Evolutionary conservation across 1,140 invertebrate species (phyloP), one percentile per base, ranked within the genome.

Genomic region (Campoletis sonorensis): DNA sequence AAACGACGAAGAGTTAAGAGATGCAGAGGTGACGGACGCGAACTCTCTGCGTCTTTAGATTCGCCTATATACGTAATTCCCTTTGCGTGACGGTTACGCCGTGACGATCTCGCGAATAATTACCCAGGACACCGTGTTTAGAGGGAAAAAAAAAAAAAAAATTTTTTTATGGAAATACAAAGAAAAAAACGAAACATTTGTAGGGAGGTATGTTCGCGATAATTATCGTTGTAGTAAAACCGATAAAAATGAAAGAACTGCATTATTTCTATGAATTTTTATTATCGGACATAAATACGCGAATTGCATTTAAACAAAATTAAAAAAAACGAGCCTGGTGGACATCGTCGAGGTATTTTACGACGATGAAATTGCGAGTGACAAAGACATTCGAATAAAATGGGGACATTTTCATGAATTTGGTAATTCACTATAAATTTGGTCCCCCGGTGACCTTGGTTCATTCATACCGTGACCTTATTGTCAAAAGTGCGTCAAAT

Each of bases 81-180:
- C 72, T 51, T 75, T 75, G 72, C 72, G 72, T 75, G 72, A 75
- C 72, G 45, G 72, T 75, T 54, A 75, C 49, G 72, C 37, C 18
- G 72, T 54, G 72, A 75, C 72, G 72, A 75, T 75, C 72, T 75
- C 72, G 72, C 72, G 49, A 75, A 70, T 49, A 54, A 75, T 75
- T 75, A 75, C 26, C 23, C 45, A 4, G 45, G 45, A 54, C 72
- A 75, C 54, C 72, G 49, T 75, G 72, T 75, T 75, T 72, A 49
- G 70, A 40, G 40, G 8, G 11, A 45, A 13, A 45, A 72, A 72
- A 72, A 72, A 72, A 26, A 4, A 16, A 54, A 54, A n/a, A n/a
- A n/a, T n/a, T n/a, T n/a, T n/a, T n/a, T n/a, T n/a, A 64, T 64
- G 49, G 13, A 23, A 11, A 27, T 21, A 64, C 8, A 64, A 11